Conservation (phyloP, 2,113 vertebrate species). For the Pelmatolapia mariae region DNA sequence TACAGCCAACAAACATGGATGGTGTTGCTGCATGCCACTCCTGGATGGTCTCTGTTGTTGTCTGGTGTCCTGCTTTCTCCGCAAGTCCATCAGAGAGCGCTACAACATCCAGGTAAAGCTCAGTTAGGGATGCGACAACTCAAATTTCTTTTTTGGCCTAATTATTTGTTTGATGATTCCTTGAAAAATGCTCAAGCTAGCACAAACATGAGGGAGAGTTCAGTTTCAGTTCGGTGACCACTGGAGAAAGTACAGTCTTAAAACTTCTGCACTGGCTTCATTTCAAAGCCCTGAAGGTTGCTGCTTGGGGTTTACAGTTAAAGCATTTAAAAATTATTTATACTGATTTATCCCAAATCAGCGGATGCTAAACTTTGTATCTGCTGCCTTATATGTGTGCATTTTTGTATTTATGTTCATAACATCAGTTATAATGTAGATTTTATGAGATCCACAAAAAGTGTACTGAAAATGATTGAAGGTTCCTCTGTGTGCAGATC, state of each 20-base stretch:
- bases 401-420: background rate
- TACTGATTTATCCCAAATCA: background rate
- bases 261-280: background rate
- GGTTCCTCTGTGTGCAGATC: background rate
- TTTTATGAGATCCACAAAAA: background rate
- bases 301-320: background rate
- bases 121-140: background rate
- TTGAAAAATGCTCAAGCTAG: background rate
- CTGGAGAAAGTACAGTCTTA: background rate
- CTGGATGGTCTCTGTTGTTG: constrained; percentile 47
- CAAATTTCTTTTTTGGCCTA: background rate
- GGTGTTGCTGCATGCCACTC: constrained; percentile 60
- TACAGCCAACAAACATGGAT: constrained; percentile 38
- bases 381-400: background rate
- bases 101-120: constrained; percentile 60
- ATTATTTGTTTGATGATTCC: background rate
- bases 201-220: background rate
- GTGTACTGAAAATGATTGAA: background rate
- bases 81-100: constrained; percentile 46
- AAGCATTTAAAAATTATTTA: background rate
- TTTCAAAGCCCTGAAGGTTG: background rate
- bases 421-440: background rate
- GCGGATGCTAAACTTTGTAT: background rate
- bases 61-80: constrained; percentile 55
- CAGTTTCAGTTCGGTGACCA: background rate